Evolutionary conservation across 2,797 vertebrate genomes (phyloP), one percentile per base, ranked within the genome.

Genomic region (Borostomias antarcticus): DNA sequence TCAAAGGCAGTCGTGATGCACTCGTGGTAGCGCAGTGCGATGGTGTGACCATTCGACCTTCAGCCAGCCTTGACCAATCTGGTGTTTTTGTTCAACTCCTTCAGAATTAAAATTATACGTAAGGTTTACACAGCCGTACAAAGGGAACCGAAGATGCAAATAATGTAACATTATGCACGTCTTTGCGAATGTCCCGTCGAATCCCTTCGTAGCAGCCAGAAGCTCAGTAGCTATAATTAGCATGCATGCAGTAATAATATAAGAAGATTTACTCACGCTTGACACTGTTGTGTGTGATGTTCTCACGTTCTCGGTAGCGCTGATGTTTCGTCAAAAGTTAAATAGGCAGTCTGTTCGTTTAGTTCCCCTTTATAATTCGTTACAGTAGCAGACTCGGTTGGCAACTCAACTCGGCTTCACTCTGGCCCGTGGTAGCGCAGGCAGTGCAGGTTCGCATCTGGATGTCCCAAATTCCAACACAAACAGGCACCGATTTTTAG

Each of bases 41-140:
- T 35, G 68, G 10, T 2, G 54, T 61, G 66, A 68, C 51, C 74
- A 57, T 81, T 66, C 84, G 76, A 84, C 80, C 83, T 79, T 61
- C 50, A 64, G 32, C 30, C 62, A 64, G 13, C 30, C 8, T 33
- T 33, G 21, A 25, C 6, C 29, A 37, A 28, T 19, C 5, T 82
- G 80, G 62, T 64, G 17, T 17, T 6, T 47, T 3, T 21, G 53
- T 25, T 59, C 40, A 45, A 33, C n/a, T 68, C 33, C 25, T n/a
- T n/a, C 21, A 25, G 23, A 0, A 37, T 13, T 21, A 37, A 1
- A 37, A 37, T 37, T 8, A 8, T 37, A 8, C 4, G 26, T 54
- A 54, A 54, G 19, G n/a, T n/a, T n/a, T n/a, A n/a, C n/a, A n/a
- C n/a, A n/a, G n/a, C n/a, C n/a, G n/a, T n/a, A n/a, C n/a, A n/a